phyloP scores from a whole-genome alignment of 2,113 vertebrate genomes.

The Sinocyclocheilus anshuiensis region DNA sequence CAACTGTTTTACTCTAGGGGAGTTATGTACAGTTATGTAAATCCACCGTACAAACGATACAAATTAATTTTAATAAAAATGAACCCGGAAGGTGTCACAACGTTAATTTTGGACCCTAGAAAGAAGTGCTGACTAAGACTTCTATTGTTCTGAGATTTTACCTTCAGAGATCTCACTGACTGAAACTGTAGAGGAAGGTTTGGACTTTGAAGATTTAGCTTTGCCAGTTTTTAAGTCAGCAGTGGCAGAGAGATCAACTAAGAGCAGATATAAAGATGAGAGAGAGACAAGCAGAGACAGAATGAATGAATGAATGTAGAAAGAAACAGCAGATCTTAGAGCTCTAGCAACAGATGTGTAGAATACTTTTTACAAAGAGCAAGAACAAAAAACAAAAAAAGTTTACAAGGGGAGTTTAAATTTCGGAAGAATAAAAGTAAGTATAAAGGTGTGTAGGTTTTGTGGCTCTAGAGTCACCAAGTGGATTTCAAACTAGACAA shows the following conservation, averaged over 20 bases:
- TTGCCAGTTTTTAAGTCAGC: conserved; percentile 79
- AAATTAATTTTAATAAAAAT: too few relatives aligned
- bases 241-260: conserved; percentile 71
- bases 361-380: neutral
- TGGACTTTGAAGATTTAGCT: conserved; percentile 72
- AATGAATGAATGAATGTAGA: neutral
- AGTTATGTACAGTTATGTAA: neutral
- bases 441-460: neutral
- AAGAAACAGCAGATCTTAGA: neutral
- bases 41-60: neutral
- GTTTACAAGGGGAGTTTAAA: neutral
- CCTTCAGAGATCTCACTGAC: conserved; percentile 72
- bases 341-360: neutral
- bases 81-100: neutral
- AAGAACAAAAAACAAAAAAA: neutral
- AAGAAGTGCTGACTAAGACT: neutral
- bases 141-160: conserved; percentile 59
- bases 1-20: too few relatives aligned
- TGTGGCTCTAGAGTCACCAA: neutral
- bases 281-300: conserved; percentile 34
- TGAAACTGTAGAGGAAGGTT: conserved; percentile 68
- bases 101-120: neutral
- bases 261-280: conserved; percentile 63
- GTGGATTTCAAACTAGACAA: neutral
- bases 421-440: neutral